phyloP scores from a whole-genome alignment of 2,888 invertebrate species.

The Chouioia cunea region DNA sequence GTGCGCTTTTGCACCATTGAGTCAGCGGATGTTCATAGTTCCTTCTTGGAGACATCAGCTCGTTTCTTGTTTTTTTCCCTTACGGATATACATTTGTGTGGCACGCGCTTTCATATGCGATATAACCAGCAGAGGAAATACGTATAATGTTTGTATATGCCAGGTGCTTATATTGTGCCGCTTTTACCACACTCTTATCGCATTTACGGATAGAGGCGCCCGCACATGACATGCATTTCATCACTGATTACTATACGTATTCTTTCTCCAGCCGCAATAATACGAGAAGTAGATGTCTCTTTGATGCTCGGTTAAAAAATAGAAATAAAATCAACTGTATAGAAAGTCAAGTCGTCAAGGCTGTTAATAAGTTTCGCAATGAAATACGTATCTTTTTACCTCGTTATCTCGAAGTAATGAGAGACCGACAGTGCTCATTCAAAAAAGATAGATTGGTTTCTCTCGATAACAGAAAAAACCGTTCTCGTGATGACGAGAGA shows the following conservation, averaged over 20 bases:
- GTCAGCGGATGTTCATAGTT: slow-evolving; percentile 24
- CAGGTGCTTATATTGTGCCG: slow-evolving; percentile 49
- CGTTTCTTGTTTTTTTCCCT: slow-evolving; percentile 5
- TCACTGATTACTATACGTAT: slow-evolving; percentile 22
- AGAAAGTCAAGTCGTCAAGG: too few species aligned
- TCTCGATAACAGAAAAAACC: too few species aligned
- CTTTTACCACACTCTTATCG: slow-evolving; percentile 55
- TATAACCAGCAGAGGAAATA: slow-evolving; percentile 17
- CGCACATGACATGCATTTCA: slow-evolving; percentile 52
- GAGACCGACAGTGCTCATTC: too few species aligned
- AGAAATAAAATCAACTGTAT: too few species aligned
- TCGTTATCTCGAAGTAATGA: too few species aligned
- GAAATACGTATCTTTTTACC: too few species aligned
- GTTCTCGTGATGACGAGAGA: too few species aligned
- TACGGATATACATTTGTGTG: slow-evolving; percentile 10
- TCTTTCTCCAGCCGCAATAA: too few species aligned
- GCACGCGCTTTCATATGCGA: slow-evolving; percentile 27
- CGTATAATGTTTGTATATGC: slow-evolving; percentile 36
- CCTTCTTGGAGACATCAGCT: slow-evolving; percentile 10
- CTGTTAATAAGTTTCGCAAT: too few species aligned
- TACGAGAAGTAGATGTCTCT: too few species aligned
- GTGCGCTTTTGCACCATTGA: slow-evolving; percentile 4
- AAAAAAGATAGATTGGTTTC: too few species aligned
- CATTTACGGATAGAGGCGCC: slow-evolving; percentile 58
- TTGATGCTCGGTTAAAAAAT: too few species aligned